phyloP scores from a whole-genome alignment of 2,888 invertebrate species.

The Melinopterus prodromus region DNA sequence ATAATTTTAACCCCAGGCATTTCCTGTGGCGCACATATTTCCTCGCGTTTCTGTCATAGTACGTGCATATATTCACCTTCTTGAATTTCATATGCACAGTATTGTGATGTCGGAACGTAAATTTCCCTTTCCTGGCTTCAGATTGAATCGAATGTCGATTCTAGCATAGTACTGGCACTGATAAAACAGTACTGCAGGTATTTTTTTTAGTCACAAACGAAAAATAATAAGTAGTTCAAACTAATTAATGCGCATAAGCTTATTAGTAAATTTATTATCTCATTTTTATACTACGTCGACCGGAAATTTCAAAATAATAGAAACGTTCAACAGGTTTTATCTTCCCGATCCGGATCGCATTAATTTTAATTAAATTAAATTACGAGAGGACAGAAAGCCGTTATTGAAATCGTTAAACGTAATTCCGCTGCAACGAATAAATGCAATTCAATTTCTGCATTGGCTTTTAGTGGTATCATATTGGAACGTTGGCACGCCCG shows the following conservation, averaged over 20 bases:
- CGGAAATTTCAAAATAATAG: not conserved
- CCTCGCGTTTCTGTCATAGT: too few species aligned
- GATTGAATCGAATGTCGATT: too few species aligned
- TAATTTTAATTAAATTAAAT: not conserved
- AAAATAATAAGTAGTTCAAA: too few species aligned
- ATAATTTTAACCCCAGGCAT: too few species aligned
- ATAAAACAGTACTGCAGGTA: too few species aligned
- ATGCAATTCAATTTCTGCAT: slow-evolving; percentile 4
- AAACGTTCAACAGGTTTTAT: not conserved
- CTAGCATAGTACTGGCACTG: too few species aligned
- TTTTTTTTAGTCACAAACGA: too few species aligned
- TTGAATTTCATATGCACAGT: too few species aligned
- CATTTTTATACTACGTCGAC: not conserved
- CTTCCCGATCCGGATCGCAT: not conserved
- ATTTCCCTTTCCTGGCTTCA: too few species aligned
- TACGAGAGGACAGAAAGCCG: not conserved
- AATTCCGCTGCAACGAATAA: not conserved
- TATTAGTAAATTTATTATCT: not conserved
- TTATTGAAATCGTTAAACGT: not conserved
- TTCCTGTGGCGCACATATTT: too few species aligned
- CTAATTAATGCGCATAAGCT: not conserved
- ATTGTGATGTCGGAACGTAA: too few species aligned
- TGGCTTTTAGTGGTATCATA: not conserved
- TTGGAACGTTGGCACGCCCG: not conserved
- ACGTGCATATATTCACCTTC: too few species aligned